A percentile compares a stretch with the other conserved stretches of the same genome.
phyloP scores from a whole-genome alignment of 2,888 invertebrate species.

The Dascillus cervinus region DNA sequence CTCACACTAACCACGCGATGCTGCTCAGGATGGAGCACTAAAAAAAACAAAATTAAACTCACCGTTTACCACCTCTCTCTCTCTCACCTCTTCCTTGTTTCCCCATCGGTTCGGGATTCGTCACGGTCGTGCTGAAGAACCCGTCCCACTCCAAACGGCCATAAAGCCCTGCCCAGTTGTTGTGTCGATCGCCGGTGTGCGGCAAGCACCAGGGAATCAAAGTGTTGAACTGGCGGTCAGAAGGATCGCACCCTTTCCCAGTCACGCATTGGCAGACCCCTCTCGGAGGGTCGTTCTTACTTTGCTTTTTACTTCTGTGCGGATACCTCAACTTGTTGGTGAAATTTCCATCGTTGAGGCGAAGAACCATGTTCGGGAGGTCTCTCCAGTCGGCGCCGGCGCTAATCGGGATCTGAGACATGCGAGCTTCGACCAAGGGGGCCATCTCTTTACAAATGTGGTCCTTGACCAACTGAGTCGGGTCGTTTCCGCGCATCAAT shows the following conservation, averaged over 20 bases:
- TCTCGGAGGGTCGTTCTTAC: slow-evolving; percentile 44
- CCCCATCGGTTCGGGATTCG: slow-evolving; percentile 86
- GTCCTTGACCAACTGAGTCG: slow-evolving; percentile 44
- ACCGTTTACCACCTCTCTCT: background rate
- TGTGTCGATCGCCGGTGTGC: slow-evolving; percentile 78
- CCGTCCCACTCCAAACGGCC: slow-evolving; percentile 77
- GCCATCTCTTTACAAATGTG: slow-evolving; percentile 83
- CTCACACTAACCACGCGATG: slow-evolving; percentile 76
- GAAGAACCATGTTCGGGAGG: slow-evolving; percentile 67
- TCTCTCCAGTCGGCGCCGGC: slow-evolving; percentile 83
- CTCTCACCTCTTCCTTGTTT: slow-evolving; percentile 65
- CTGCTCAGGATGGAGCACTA: slow-evolving; percentile 72
- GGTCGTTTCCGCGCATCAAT: slow-evolving; percentile 48
- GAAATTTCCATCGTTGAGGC: slow-evolving; percentile 62
- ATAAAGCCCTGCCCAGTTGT: slow-evolving; percentile 81
- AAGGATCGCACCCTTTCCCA: slow-evolving; percentile 57
- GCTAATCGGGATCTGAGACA: slow-evolving; percentile 63
- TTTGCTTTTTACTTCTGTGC: slow-evolving; percentile 50
- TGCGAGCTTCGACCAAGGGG: slow-evolving; percentile 68
- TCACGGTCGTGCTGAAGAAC: slow-evolving; percentile 76
- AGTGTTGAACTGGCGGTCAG: slow-evolving; percentile 72
- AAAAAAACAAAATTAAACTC: slow-evolving; percentile 13
- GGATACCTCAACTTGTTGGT: slow-evolving; percentile 48
- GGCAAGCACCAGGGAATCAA: slow-evolving; percentile 85
- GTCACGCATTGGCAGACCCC: slow-evolving; percentile 74